Base-by-base conservation (phyloP, 2,113 vertebrate genomes). In the Todiramphus saurophagus region DNA sequence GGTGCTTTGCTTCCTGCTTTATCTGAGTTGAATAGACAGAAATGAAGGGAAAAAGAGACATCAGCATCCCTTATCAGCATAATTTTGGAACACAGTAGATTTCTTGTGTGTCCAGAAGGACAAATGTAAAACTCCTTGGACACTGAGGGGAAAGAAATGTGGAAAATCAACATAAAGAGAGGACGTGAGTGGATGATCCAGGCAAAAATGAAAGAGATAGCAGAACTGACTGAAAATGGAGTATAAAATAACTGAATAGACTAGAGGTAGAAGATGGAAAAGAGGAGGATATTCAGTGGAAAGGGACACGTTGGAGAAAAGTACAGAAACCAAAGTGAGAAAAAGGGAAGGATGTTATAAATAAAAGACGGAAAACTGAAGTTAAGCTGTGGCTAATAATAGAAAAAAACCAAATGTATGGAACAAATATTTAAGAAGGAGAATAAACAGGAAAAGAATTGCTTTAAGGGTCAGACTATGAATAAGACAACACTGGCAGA, bases 1-100 rank as follows among this genome's bases (percentile, higher is more conserved):
- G 44, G 28, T 96, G 90, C 94, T 95, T 78, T 82, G 83, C 41
- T 91, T 79, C 83, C 44, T 50, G 15, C 28, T 94, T 96, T 35
- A 30, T 63, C 56, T 82, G 73, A 82, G 13, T 37, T 76, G 50
- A 78, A 58, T 76, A 55, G 91, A 55, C 94, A 91, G 72, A 94
- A 96, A 55, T 4, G 24, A 44, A 59, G 83, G 58, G 48, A n/a
- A 91, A 72, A 81, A 56, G 60, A 93, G 75, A 53, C 24, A 63
- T 58, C 76, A 79, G 64, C 78, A 80, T 18, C 43, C 75, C 37
- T 77, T 73, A 74, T 73, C 93, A 84, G 93, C 86, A 93, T 39
- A 23, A 24, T 83, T 93, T 75, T 37, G 76, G 88, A 89, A 76
- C 24, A 60, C 16, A 17, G 24, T 58, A 63, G 11, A 9, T 89